A percentile compares a stretch with the other conserved stretches of the same genome.
Conservation (phyloP, 1,140 invertebrate genomes). For the Apis florea region DNA sequence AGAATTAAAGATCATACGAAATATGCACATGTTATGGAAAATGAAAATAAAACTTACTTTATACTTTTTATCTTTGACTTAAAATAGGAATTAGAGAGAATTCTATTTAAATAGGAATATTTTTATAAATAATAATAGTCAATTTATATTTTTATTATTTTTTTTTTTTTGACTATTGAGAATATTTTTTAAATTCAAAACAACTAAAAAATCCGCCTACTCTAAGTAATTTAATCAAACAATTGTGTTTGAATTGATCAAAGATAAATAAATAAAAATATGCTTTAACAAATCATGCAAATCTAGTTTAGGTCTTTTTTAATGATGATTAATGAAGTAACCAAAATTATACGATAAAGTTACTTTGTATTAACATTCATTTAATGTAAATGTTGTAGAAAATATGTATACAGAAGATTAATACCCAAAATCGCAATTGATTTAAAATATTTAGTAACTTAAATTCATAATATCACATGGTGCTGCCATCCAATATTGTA, state of each 20-base stretch:
- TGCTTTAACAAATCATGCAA: neutral
- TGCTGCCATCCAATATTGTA: slow-evolving; percentile 63
- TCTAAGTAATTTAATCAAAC: neutral
- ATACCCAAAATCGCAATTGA: slow-evolving; percentile 29
- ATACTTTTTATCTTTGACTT: slow-evolving; percentile 1
- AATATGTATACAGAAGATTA: slow-evolving; percentile 36
- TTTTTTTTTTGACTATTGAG: neutral
- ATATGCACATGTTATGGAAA: neutral
- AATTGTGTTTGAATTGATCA: neutral
- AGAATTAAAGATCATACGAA: neutral
- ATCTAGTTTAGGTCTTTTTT: neutral
- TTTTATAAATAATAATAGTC: neutral
- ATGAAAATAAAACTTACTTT: neutral
- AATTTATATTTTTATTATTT: neutral
- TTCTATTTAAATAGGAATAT: slow-evolving; percentile 11
- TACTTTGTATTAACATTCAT: slow-evolving; percentile 17
- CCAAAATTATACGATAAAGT: slow-evolving; percentile 12
- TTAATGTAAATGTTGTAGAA: slow-evolving; percentile 37
- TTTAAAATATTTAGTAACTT: slow-evolving; percentile 39
- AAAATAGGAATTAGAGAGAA: neutral
- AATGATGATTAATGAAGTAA: neutral
- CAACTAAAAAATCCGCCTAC: neutral
- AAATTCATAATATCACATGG: slow-evolving; percentile 41
- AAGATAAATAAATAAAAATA: slow-evolving; percentile 32
- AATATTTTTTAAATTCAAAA: slow-evolving; percentile 45